Base-by-base conservation (phyloP, 2,797 vertebrate genomes). In the Acrocephalus scirpaceus region DNA sequence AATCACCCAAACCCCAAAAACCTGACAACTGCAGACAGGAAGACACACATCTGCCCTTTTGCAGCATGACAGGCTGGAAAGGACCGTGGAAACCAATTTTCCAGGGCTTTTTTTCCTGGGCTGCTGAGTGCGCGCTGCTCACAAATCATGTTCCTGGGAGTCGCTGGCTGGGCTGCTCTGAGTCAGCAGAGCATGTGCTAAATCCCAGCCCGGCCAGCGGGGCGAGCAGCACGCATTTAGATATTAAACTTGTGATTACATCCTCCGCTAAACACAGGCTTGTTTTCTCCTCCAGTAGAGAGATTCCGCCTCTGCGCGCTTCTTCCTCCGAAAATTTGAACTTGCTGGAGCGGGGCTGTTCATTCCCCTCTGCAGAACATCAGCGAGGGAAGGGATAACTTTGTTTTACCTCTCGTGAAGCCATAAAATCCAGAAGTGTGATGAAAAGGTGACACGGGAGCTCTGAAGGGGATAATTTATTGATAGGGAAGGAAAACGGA, bases 71-170 rank as follows among this genome's bases (percentile, higher is more conserved):
- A 61, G 75, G 9, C 76, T 50, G 15, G 42, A 25, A 93, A 81
- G 72, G 47, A 71, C 87, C 44, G 15, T 20, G 36, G 8, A 92
- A 94, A 91, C n/a, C 34, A 21, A 60, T 93, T 94, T 93, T 84
- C 81, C 70, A 74, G 86, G 32, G 90, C 26, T 86, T 94, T 91
- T 29, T 62, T 76, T 34, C 66, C 73, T 14, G 5, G 61, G 84
- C 53, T 91, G 86, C 58, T 22, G 47, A 32, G 45, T 36, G 54
- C 25, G 14, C 10, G 29, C 44, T 42, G 56, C 64, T 4, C 44
- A 30, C 58, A 58, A 87, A 83, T 72, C 69, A 45, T 3, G 19
- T 17, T 66, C 54, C 74, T 13, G 29, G 45, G 76, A 85, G 64
- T 8, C 6, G 1, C 61, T 71, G 25, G 34, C 53, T 38, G 40